Evolutionary conservation across 2,797 vertebrate genomes (phyloP).

Genomic region (Oreonectes daqikongensis): DNA sequence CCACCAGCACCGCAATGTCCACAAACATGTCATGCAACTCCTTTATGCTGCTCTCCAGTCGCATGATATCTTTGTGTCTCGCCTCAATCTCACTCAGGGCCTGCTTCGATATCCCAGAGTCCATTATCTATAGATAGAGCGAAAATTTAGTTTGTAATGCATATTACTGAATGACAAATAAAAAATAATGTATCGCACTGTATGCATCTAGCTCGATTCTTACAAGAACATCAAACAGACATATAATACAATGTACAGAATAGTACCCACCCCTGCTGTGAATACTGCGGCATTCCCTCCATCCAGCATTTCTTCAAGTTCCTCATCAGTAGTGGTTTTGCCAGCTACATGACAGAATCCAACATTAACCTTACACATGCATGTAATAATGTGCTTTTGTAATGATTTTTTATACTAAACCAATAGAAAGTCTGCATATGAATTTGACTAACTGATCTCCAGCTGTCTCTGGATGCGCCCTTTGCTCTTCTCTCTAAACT

Average conservation of each 20-base stretch:
- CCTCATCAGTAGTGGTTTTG: slow-evolving; percentile 89
- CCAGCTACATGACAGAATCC: slow-evolving; percentile 76
- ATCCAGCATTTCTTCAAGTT: slow-evolving; percentile 94
- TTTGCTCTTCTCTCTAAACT: slow-evolving; percentile 93
- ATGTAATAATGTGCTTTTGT: background rate
- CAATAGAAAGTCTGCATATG: background rate
- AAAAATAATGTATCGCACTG: background rate
- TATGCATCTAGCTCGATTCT: background rate
- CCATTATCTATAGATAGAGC: slow-evolving; percentile 80
- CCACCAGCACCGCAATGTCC: slow-evolving; percentile 92
- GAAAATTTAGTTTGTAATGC: background rate
- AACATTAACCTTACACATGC: slow-evolving; percentile 7
- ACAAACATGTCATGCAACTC: slow-evolving; percentile 98
- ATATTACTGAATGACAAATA: background rate
- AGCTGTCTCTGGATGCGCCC: slow-evolving; percentile 90
- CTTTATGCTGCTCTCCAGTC: slow-evolving; percentile 95
- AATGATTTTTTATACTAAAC: background rate
- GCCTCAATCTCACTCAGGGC: slow-evolving; percentile 95
- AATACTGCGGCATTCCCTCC: slow-evolving; percentile 90
- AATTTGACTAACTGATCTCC: slow-evolving; percentile 86
- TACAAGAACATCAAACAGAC: slow-evolving; percentile 25
- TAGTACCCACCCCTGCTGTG: slow-evolving; percentile 80
- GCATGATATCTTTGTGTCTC: slow-evolving; percentile 93
- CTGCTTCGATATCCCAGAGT: slow-evolving; percentile 93
- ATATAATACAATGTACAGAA: background rate